phyloP scores from a whole-genome alignment of 2,797 vertebrate genomes.

The Rhinoraja longicauda region DNA sequence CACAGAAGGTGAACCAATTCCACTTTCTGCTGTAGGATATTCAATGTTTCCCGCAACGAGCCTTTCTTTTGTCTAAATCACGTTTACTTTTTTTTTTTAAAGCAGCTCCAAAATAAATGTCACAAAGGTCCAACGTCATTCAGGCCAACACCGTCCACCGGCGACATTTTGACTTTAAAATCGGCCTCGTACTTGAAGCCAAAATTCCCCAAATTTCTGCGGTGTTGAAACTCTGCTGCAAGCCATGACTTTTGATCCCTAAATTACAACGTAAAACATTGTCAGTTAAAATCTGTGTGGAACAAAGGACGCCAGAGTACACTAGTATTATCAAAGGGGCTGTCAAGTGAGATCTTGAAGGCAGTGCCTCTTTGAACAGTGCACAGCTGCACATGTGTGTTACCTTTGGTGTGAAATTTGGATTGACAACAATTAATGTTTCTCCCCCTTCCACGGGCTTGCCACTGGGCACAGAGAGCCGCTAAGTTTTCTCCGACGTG shows the following conservation, averaged over 20 bases:
- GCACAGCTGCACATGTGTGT: slow-evolving; percentile 51
- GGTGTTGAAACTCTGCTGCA: slow-evolving; percentile 14
- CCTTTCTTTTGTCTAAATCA: slow-evolving; percentile 2
- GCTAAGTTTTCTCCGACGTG: slow-evolving; percentile 51
- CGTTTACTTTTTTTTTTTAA: background rate
- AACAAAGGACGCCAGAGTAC: slow-evolving; percentile 36
- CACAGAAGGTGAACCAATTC: background rate
- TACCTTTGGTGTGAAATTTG: slow-evolving; percentile 73
- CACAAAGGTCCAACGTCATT: background rate
- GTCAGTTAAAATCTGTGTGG: slow-evolving; percentile 37
- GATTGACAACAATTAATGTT: slow-evolving; percentile 67
- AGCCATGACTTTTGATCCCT: slow-evolving; percentile 34
- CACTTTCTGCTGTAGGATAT: background rate
- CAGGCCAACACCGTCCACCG: background rate
- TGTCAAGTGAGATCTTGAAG: slow-evolving; percentile 38
- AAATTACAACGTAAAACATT: slow-evolving; percentile 38
- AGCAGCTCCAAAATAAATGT: background rate
- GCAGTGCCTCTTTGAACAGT: slow-evolving; percentile 53
- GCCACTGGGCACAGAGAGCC: slow-evolving; percentile 49
- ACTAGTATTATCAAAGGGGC: slow-evolving; percentile 37
- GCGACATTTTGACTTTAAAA: background rate
- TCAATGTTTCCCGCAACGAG: background rate
- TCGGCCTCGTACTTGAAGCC: background rate
- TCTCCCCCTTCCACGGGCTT: slow-evolving; percentile 55
- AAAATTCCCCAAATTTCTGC: slow-evolving; percentile 16